These are phyloP conservation scores for Apamea crenata DNA, from an alignment of 2,888 invertebrate species.

Conservation along the genomic window DNA sequence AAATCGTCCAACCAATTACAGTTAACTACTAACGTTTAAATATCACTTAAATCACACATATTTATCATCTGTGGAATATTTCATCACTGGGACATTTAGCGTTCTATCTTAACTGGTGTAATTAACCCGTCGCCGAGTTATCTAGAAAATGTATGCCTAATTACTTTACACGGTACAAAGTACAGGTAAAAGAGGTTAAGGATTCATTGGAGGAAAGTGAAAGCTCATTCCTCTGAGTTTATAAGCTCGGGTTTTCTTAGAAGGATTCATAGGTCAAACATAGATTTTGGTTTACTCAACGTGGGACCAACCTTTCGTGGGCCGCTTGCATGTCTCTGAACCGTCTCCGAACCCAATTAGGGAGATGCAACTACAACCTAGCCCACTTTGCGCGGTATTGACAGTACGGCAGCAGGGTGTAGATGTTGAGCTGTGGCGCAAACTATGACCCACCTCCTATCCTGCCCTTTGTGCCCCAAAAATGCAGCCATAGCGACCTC, in stretches of 20 bases:
- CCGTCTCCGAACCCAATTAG: too few species aligned
- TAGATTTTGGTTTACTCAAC: neutral
- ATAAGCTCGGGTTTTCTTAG: neutral
- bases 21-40: conserved; percentile 60
- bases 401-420: too few species aligned
- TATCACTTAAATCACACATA: conserved; percentile 70
- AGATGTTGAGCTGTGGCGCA: too few species aligned
- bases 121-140: conserved; percentile 70
- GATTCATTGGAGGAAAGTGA: conserved; percentile 31
- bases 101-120: conserved; percentile 71
- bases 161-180: conserved; percentile 54
- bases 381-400: neutral
- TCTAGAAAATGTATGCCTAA: conserved; percentile 67
- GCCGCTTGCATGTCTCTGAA: too few species aligned
- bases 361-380: too few species aligned
- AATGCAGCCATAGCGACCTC: neutral
- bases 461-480: neutral
- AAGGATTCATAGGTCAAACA: neutral
- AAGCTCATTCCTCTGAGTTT: conserved; percentile 25
- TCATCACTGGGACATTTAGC: conserved; percentile 66
- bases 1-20: conserved; percentile 61
- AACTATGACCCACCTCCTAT: too few species aligned
- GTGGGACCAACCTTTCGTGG: too few species aligned
- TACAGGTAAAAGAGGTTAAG: conserved; percentile 45
- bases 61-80: conserved; percentile 69